Percentiles rank a stretch among this genome's conserved stretches.
Conservation (phyloP, 1,140 invertebrate species). For the Zaprionus capensis region DNA sequence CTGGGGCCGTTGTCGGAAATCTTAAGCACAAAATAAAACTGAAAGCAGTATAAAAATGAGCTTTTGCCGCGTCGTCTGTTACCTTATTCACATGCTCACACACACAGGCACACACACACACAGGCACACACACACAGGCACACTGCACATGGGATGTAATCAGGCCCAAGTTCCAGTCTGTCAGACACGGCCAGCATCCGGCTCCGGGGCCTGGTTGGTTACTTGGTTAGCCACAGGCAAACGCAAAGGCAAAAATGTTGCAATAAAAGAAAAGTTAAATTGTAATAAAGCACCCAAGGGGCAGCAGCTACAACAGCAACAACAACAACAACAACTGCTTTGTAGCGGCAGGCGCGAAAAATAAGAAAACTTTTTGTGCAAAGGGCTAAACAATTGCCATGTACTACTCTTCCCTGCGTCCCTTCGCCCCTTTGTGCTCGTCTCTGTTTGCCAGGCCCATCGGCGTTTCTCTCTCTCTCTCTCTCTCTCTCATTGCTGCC, state of each 20-base stretch:
- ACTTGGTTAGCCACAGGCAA: constrained; percentile 63
- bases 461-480: background rate
- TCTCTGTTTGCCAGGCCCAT: background rate
- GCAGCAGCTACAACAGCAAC: constrained; percentile 10
- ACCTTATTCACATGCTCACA: constrained; percentile 23
- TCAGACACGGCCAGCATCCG: constrained; percentile 48
- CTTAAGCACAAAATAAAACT: constrained; percentile 45
- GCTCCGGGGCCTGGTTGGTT: constrained; percentile 40
- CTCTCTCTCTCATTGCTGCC: too few species aligned
- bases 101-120: background rate
- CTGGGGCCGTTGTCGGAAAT: constrained; percentile 18
- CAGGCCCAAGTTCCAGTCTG: constrained; percentile 43
- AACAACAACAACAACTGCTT: constrained; percentile 19
- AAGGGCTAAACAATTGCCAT: constrained; percentile 64
- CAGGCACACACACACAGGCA: background rate
- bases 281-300: constrained; percentile 78
- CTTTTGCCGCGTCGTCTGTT: constrained; percentile 12
- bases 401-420: background rate
- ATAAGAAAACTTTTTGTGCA: constrained; percentile 69
- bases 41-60: constrained; percentile 58
- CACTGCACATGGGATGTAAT: constrained; percentile 57
- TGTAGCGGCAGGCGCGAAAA: constrained; percentile 65
- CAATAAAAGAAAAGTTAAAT: constrained; percentile 83
- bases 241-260: constrained; percentile 63
- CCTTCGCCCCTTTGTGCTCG: background rate